Conservation (phyloP, 2,797 vertebrate species). For the Poecilia gillii region DNA sequence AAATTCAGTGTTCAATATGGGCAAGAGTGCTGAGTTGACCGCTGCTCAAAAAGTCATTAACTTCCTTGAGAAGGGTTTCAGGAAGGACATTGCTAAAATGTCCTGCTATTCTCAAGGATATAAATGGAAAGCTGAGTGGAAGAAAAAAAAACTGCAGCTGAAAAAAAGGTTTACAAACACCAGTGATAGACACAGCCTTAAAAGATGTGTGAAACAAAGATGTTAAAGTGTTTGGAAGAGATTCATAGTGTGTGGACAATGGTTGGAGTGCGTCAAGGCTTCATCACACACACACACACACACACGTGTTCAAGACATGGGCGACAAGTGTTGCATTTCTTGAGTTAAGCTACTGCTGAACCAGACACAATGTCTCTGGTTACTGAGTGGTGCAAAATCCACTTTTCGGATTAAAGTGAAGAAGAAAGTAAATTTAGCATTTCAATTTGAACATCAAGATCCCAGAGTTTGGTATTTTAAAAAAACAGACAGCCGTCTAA, state of each 20-base stretch:
- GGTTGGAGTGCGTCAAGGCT: not conserved
- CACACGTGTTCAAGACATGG: not conserved
- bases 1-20: too few species aligned
- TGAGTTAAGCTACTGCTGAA: not conserved
- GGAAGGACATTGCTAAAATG: not conserved
- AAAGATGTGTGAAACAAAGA: not conserved
- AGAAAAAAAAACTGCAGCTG: not conserved
- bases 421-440: not conserved
- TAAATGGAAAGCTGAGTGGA: not conserved
- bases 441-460: not conserved
- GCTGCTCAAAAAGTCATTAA: not conserved
- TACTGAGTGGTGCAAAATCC: not conserved
- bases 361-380: not conserved
- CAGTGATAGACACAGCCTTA: not conserved
- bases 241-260: not conserved
- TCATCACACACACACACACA: not conserved
- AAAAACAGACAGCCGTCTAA: not conserved
- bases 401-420: not conserved
- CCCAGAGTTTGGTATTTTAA: not conserved
- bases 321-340: not conserved
- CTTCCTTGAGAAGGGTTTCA: not conserved
- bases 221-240: not conserved
- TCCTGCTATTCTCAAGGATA: not conserved
- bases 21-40: not conserved
- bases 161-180: not conserved